Percentiles rank a stretch among this genome's conserved stretches.
These are phyloP conservation scores for Coendou prehensilis DNA, from an alignment of 2,797 vertebrate genomes.

Conservation along the genomic window DNA sequence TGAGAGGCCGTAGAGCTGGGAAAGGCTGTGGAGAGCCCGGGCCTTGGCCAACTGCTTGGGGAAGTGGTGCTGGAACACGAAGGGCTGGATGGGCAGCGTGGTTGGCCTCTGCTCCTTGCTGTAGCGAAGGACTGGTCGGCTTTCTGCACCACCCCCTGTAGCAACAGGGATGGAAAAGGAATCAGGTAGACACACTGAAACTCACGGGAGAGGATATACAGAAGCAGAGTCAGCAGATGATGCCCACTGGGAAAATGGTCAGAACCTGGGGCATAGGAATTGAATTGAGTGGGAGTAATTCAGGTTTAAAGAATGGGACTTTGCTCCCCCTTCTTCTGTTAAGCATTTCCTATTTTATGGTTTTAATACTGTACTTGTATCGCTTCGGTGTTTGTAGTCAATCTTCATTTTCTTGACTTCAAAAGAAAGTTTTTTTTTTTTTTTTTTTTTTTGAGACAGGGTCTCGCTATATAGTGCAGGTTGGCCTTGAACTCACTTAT, in stretches of 20 bases:
- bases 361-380: not conserved
- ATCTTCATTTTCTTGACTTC: slow-evolving; percentile 21
- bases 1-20: slow-evolving; percentile 92
- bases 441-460: not conserved
- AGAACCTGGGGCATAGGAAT: not conserved
- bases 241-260: not conserved
- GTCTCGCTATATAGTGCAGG: too few relatives aligned
- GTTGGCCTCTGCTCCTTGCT: slow-evolving; percentile 98
- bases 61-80: slow-evolving; percentile 98
- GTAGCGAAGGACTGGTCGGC: slow-evolving; percentile 94
- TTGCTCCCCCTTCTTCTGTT: not conserved
- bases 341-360: not conserved
- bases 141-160: slow-evolving; percentile 91
- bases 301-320: not conserved
- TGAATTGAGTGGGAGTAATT: not conserved
- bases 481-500: too few relatives aligned
- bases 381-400: not conserved
- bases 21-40: slow-evolving; percentile 93
- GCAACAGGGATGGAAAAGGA: slow-evolving; percentile 75
- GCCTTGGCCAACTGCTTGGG: slow-evolving; percentile 91
- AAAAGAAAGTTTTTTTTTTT: not conserved
- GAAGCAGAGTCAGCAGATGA: not conserved
- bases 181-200: slow-evolving; percentile 79
- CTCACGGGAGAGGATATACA: not conserved
- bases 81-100: slow-evolving; percentile 98